These are phyloP conservation scores for Carlito syrichta DNA, from an alignment of 2,113 vertebrate genomes.

Conservation along the genomic window DNA sequence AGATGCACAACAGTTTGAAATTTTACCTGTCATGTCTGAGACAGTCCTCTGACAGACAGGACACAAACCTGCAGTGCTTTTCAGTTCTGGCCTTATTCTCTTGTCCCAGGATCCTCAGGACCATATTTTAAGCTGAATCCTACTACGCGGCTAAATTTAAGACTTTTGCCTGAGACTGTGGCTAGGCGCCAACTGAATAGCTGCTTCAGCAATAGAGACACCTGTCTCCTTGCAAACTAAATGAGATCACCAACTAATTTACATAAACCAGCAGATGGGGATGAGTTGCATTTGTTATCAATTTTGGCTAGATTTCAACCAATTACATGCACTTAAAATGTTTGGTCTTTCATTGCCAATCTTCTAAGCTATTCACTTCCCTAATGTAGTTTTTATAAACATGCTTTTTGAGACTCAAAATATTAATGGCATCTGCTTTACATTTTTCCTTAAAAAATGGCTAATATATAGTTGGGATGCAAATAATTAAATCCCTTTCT, in stretches of 20 bases:
- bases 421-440: neutral
- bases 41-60: conserved; percentile 11
- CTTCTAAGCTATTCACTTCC: neutral
- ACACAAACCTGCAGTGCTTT: neutral
- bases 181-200: conserved; percentile 75
- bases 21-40: conserved; percentile 38
- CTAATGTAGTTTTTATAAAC: neutral
- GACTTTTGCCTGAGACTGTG: conserved; percentile 60
- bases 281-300: conserved; percentile 59
- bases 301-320: conserved; percentile 62
- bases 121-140: conserved; percentile 51
- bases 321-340: conserved; percentile 60
- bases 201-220: conserved; percentile 76
- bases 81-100: neutral
- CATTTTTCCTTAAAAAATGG: neutral
- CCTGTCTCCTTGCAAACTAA: conserved; percentile 75
- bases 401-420: neutral
- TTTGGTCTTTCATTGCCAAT: conserved; percentile 53
- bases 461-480: neutral
- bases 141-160: conserved; percentile 70
- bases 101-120: neutral
- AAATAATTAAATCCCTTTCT: neutral
- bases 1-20: neutral
- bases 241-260: conserved; percentile 81
- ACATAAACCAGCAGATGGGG: conserved; percentile 82